Base-by-base conservation (phyloP, 1,140 invertebrate species). In the Drosophila sechellia region DNA sequence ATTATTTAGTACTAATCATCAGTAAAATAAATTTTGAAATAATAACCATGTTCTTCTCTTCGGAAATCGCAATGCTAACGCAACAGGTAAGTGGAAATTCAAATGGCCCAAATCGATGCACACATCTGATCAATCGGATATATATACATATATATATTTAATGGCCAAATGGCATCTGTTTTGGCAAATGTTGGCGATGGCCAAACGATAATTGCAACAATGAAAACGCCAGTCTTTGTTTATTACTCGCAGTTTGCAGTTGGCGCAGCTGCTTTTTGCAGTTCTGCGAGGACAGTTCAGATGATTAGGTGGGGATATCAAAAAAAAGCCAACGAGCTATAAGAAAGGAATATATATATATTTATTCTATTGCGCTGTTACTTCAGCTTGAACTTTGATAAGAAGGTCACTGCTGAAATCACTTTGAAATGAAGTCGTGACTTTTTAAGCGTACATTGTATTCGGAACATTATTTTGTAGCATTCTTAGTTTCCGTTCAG, bases 1-100 rank as follows among this genome's bases (percentile, higher is more conserved):
- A 89, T 85, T 87, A 83, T 87, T 90, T 91, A 84, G 74, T 81
- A 80, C 77, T 83, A 73, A 86, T 83, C 71, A 83, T 89, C 79
- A 87, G 69, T 86, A 86, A 86, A 84, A 77, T 79, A 87, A 71
- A 87, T 87, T 87, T 89, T 79, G 79, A 87, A 89, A 87, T 79
- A 79, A 66, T 60, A 54, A 42, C 61, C 31, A 31, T 31, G 31
- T 31, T 31, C 6, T 31, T 31, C 31, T 31, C 6, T 31, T 31
- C 31, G 31, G 31, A 10, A 31, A 31, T 31, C 31, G 1, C 8
- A 31, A 31, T 31, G 8, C 31, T 31, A 31, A 31, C 3, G 43
- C 40, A 34, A 27, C 12, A 5, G 37, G 22, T 50, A 58, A 53
- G 37, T 35, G n/a, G 27, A 49, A 31, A 39, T 10, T 27, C 11